These are phyloP conservation scores for Antennarius striatus DNA, from an alignment of 2,113 vertebrate genomes.

Conservation along the genomic window DNA sequence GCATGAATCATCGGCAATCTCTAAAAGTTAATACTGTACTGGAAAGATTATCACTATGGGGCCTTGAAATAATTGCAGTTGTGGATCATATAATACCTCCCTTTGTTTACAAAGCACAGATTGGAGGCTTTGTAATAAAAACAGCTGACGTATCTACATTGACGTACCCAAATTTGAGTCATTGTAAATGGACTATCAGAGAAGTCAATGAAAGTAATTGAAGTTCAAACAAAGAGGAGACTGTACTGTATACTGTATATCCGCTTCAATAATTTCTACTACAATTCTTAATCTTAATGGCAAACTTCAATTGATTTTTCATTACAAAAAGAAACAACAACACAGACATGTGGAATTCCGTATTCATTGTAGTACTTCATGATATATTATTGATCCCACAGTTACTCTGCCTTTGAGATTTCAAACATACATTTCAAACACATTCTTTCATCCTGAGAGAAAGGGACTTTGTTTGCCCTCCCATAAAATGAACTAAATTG, in stretches of 20 bases:
- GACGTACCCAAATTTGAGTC: too few relatives aligned
- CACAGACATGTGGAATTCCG: not conserved
- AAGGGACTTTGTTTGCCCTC: not conserved
- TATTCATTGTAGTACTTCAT: not conserved
- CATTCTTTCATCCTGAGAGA: not conserved
- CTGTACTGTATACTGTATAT: too few relatives aligned
- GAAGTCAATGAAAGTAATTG: not conserved
- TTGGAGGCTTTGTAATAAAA: not conserved
- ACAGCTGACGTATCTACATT: not conserved
- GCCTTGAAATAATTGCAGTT: not conserved
- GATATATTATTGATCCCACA: not conserved
- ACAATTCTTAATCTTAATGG: slow-evolving; percentile 65
- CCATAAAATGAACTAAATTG: not conserved
- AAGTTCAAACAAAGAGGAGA: slow-evolving; percentile 17
- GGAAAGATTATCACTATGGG: not conserved
- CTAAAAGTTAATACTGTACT: not conserved
- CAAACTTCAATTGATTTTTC: slow-evolving; percentile 38
- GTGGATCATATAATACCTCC: not conserved
- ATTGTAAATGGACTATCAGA: too few relatives aligned
- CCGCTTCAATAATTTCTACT: slow-evolving; percentile 44
- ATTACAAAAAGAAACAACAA: slow-evolving; percentile 32
- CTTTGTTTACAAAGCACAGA: not conserved
- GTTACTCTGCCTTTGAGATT: not conserved
- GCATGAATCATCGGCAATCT: slow-evolving; percentile 12
- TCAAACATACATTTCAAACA: not conserved